Percentiles rank a stretch among this genome's conserved stretches.
phyloP scores from a whole-genome alignment of 1,140 invertebrate genomes.

The Pristionchus pacificus region DNA sequence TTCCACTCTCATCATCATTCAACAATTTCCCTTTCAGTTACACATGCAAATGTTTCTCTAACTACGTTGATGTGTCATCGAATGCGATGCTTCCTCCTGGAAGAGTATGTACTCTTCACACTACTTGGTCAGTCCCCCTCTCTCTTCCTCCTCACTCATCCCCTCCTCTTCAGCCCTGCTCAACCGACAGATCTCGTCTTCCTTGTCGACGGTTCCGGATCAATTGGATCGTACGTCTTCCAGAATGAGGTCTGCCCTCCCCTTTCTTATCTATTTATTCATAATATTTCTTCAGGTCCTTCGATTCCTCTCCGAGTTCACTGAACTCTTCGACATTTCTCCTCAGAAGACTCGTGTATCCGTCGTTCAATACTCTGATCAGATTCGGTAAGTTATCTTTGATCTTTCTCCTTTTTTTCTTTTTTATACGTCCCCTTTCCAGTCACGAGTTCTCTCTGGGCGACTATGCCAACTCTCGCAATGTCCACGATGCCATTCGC shows the following conservation, averaged over 20 bases:
- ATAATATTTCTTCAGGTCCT: constrained; percentile 30
- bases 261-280: background rate
- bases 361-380: constrained; percentile 55
- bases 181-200: constrained; percentile 47
- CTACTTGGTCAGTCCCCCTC: constrained; percentile 36
- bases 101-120: constrained; percentile 53
- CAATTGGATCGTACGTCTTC: constrained; percentile 55
- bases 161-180: constrained; percentile 26
- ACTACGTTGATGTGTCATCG: constrained; percentile 58
- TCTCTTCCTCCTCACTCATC: constrained; percentile 40
- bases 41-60: constrained; percentile 58
- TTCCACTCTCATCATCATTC: background rate
- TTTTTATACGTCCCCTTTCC: background rate
- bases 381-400: constrained; percentile 49
- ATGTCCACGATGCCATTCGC: constrained; percentile 48
- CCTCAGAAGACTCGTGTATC: constrained; percentile 55
- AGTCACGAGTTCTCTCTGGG: constrained; percentile 34
- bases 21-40: constrained; percentile 25
- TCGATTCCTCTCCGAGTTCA: constrained; percentile 53
- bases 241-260: constrained; percentile 39
- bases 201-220: constrained; percentile 55
- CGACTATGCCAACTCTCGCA: constrained; percentile 44
- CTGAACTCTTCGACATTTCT: constrained; percentile 57
- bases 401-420: background rate
- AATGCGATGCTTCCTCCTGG: constrained; percentile 53